phyloP scores from a whole-genome alignment of 2,797 vertebrate genomes.

The Leptodactylus fallax region DNA sequence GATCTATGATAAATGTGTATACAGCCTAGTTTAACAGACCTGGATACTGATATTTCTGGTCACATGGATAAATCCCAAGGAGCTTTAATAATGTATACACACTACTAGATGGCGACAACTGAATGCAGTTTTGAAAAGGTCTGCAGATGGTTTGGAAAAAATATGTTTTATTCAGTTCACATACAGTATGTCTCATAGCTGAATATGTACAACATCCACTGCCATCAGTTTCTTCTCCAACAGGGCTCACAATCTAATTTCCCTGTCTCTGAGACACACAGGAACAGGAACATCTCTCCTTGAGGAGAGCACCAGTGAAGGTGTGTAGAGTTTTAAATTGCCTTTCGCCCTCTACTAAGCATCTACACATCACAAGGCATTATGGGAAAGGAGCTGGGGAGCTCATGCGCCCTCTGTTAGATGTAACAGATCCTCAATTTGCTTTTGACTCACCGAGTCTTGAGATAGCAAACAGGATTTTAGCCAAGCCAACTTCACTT shows the following conservation, averaged over 20 bases:
- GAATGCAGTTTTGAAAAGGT: not conserved
- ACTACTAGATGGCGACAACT: not conserved
- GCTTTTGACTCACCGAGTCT: too few relatives aligned
- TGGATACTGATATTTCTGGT: not conserved
- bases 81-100: not conserved
- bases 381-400: too few relatives aligned
- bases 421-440: too few relatives aligned
- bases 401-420: too few relatives aligned
- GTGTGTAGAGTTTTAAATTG: too few relatives aligned
- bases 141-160: not conserved
- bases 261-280: not conserved
- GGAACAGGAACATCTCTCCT: too few relatives aligned
- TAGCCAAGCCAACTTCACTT: too few relatives aligned
- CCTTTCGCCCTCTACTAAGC: too few relatives aligned
- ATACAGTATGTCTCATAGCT: not conserved
- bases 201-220: too few relatives aligned
- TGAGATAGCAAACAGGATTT: too few relatives aligned
- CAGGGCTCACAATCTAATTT: not conserved
- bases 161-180: not conserved
- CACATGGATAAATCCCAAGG: not conserved
- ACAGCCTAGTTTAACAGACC: not conserved
- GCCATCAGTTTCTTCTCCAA: not conserved
- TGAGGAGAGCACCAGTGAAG: too few relatives aligned
- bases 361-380: too few relatives aligned
- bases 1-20: not conserved